A percentile compares a stretch with the other conserved stretches of the same genome.
Conservation (phyloP, 2,888 invertebrate genomes). For the Auanema freiburgensis region DNA sequence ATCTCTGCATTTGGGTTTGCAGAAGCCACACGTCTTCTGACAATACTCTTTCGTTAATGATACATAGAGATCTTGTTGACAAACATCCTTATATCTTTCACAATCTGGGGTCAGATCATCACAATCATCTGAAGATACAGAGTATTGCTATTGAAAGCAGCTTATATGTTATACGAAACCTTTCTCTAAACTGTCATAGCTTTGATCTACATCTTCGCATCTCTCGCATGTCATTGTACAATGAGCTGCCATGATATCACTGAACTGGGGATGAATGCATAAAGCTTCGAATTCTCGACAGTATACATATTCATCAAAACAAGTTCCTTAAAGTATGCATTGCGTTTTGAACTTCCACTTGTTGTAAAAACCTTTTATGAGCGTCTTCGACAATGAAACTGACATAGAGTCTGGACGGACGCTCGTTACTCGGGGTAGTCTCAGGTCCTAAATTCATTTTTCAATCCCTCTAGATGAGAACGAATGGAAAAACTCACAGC, state of each 20-base stretch:
- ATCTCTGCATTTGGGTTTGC: constrained; percentile 41
- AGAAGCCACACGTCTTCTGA: constrained; percentile 39
- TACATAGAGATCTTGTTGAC: constrained; percentile 28
- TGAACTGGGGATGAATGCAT: constrained; percentile 47
- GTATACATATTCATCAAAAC: constrained; percentile 52
- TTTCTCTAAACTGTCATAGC: constrained; percentile 20
- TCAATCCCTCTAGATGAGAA: not conserved
- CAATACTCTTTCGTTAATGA: constrained; percentile 37
- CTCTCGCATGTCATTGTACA: constrained; percentile 46
- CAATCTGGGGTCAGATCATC: constrained; percentile 36
- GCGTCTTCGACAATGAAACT: constrained; percentile 41
- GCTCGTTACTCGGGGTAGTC: constrained; percentile 17
- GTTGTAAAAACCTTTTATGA: constrained; percentile 34
- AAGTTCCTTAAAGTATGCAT: constrained; percentile 34
- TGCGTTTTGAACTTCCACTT: not conserved
- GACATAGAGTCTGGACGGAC: constrained; percentile 13
- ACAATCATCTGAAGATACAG: constrained; percentile 29
- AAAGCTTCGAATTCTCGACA: constrained; percentile 47
- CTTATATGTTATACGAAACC: constrained; percentile 7
- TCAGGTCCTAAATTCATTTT: constrained; percentile 10
- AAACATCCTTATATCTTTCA: constrained; percentile 35
- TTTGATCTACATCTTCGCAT: constrained; percentile 42
- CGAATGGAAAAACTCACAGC: not conserved
- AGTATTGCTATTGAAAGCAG: not conserved
- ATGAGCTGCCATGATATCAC: constrained; percentile 46